Percentiles rank a stretch among this genome's conserved stretches.
These are phyloP conservation scores for Pocota personata DNA, from an alignment of 2,888 invertebrate genomes.

Conservation along the genomic window DNA sequence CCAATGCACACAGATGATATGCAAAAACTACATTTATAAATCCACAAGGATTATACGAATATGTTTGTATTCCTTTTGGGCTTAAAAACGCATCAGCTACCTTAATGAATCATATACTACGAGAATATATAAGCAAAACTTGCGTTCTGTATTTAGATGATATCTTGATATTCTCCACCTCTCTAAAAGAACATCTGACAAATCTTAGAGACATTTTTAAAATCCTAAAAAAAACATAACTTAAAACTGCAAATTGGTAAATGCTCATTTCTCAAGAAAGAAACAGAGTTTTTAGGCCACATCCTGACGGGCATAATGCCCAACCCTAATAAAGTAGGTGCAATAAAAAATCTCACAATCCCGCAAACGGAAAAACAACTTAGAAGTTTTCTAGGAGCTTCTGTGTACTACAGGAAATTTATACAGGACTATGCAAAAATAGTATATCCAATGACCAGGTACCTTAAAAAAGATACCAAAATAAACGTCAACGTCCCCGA, in stretches of 20 bases:
- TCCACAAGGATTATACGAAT: too few relatives aligned
- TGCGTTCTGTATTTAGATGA: too few relatives aligned
- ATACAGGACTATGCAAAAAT: slow-evolving; percentile 44
- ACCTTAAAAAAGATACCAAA: slow-evolving; percentile 9
- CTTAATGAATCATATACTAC: too few relatives aligned
- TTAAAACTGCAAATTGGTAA: slow-evolving; percentile 64
- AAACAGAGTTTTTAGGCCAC: slow-evolving; percentile 74
- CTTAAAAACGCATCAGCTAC: too few relatives aligned
- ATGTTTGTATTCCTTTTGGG: too few relatives aligned
- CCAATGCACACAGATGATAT: too few relatives aligned
- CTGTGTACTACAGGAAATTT: slow-evolving; percentile 47
- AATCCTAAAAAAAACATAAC: slow-evolving; percentile 12
- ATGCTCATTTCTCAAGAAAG: slow-evolving; percentile 34
- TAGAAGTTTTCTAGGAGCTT: slow-evolving; percentile 58
- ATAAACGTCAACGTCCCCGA: slow-evolving; percentile 28
- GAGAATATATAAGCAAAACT: too few relatives aligned
- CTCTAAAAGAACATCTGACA: too few relatives aligned
- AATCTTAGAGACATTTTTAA: slow-evolving; percentile 31
- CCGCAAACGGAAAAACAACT: slow-evolving; percentile 22
- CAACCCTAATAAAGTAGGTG: slow-evolving; percentile 75
- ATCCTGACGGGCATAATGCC: slow-evolving; percentile 76
- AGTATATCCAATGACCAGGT: not conserved
- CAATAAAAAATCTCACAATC: slow-evolving; percentile 34
- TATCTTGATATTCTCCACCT: too few relatives aligned
- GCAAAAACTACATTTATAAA: too few relatives aligned